Percentiles rank a stretch among this genome's conserved stretches.
Conservation (phyloP, 2,888 invertebrate species). For the Pristionchus mayeri region DNA sequence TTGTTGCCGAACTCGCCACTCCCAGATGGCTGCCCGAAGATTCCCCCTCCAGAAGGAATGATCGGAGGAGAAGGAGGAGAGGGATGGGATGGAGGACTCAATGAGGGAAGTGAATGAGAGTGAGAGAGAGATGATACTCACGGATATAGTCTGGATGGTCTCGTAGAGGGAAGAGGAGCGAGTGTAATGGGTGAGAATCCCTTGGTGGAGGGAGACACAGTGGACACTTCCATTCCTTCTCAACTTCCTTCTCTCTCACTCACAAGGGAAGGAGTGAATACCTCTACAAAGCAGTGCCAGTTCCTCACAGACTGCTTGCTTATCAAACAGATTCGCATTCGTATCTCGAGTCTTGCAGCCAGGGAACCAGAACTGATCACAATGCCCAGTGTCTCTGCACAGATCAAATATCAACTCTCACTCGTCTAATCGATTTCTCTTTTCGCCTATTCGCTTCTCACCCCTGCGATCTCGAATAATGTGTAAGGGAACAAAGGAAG, state of each 20-base stretch:
- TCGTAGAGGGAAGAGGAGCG: constrained; percentile 43
- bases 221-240: neutral
- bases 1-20: constrained; percentile 49
- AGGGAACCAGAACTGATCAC: constrained; percentile 75
- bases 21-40: constrained; percentile 44
- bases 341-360: constrained; percentile 72
- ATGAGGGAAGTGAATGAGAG: no score
- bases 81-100: constrained; percentile 49
- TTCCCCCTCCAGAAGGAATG: constrained; percentile 54
- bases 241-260: neutral
- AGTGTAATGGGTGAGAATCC: constrained; percentile 54
- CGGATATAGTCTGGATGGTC: neutral
- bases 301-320: constrained; percentile 63
- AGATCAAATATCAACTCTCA: neutral
- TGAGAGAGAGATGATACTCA: no score
- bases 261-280: constrained; percentile 49
- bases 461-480: neutral
- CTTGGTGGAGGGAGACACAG: no score
- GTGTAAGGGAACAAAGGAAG: neutral
- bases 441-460: constrained; percentile 12
- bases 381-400: constrained; percentile 66
- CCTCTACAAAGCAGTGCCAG: constrained; percentile 68
- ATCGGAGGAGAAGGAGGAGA: constrained; percentile 54
- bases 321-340: constrained; percentile 73
- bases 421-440: neutral